Evolutionary conservation across 2,113 vertebrate species (phyloP).

Genomic region (Chrysochloris asiatica): DNA sequence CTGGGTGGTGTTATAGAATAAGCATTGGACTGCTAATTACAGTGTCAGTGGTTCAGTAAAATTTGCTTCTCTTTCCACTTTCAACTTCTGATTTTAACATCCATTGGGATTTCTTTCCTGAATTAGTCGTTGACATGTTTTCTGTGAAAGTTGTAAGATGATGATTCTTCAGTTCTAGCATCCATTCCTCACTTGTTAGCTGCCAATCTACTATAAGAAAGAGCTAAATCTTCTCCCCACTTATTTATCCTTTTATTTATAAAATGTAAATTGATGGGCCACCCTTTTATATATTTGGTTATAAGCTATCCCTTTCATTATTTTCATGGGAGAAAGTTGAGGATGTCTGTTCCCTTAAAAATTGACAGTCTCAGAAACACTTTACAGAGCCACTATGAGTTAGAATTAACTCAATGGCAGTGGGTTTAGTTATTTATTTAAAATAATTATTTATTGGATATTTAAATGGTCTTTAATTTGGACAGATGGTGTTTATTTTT

Average conservation of each 20-base stretch:
- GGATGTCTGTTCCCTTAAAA: too few relatives aligned
- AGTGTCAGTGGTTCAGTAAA: background rate
- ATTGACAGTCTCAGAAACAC: too few relatives aligned
- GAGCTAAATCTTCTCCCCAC: background rate
- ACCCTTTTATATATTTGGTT: background rate
- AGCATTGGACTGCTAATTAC: too few relatives aligned
- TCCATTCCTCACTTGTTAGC: background rate
- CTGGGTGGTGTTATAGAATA: background rate
- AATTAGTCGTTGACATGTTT: background rate
- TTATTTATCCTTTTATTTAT: background rate
- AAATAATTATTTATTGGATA: slow-evolving; percentile 9
- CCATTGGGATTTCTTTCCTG: background rate
- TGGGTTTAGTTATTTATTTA: too few relatives aligned
- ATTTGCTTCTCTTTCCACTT: background rate
- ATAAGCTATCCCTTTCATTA: background rate
- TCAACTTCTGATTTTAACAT: background rate
- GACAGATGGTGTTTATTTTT: background rate
- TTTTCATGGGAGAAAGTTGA: too few relatives aligned
- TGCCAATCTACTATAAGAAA: background rate
- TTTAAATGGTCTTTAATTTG: background rate
- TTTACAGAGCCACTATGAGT: too few relatives aligned
- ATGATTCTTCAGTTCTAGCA: background rate
- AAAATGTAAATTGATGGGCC: background rate
- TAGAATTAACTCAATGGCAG: too few relatives aligned
- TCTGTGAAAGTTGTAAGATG: background rate